Conservation (phyloP, 2,113 vertebrate genomes). For the Sus scrofa region DNA sequence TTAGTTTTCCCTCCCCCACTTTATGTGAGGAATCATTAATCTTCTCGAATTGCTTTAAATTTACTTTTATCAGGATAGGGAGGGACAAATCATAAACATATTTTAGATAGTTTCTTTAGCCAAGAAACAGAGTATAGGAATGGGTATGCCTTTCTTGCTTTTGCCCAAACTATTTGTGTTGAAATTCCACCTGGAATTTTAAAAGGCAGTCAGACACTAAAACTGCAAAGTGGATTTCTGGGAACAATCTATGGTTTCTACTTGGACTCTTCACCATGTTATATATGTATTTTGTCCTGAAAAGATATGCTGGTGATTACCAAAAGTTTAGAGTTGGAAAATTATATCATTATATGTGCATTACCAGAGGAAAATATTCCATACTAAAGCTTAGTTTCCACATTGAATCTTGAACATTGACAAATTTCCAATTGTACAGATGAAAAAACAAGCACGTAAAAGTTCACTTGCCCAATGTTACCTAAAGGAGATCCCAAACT, state of each 20-base stretch:
- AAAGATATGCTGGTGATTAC: not conserved
- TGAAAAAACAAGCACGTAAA: not conserved
- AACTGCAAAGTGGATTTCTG: not conserved
- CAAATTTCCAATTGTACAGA: not conserved
- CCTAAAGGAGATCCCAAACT: not conserved
- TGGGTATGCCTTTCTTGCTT: not conserved
- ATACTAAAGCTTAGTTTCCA: not conserved
- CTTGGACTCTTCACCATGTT: not conserved
- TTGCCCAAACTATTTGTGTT: not conserved
- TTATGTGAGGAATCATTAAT: slow-evolving; percentile 83
- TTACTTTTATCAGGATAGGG: slow-evolving; percentile 80
- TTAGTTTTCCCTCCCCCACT: slow-evolving; percentile 83
- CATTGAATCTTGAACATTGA: not conserved
- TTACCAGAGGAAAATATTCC: not conserved
- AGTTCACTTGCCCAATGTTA: not conserved
- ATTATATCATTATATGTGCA: not conserved
- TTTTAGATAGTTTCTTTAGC: slow-evolving; percentile 78
- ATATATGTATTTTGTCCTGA: not conserved
- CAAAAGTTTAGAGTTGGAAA: not conserved
- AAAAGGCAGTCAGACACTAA: not conserved
- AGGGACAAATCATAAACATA: slow-evolving; percentile 78
- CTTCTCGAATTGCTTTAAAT: slow-evolving; percentile 81
- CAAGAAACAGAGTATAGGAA: slow-evolving; percentile 4
- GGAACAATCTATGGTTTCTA: not conserved
- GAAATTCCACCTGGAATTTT: not conserved